Percentiles rank a stretch among this genome's conserved stretches.
These are phyloP conservation scores for Nothura maculosa DNA, from an alignment of 2,797 vertebrate genomes.

Conservation along the genomic window DNA sequence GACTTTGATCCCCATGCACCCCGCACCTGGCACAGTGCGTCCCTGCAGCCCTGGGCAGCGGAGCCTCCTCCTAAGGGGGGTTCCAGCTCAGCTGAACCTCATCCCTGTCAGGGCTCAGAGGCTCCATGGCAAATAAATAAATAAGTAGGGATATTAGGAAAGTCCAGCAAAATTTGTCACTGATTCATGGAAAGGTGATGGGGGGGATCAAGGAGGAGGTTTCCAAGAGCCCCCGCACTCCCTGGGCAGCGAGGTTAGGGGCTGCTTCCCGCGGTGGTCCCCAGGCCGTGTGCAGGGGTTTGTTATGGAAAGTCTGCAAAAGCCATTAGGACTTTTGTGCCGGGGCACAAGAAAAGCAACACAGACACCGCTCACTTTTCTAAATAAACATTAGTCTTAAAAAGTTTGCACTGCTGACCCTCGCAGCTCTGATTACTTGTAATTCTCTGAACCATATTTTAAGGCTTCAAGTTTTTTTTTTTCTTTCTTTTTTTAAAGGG, in stretches of 20 bases:
- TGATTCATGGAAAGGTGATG: neutral
- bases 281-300: conserved; percentile 17
- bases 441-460: conserved; percentile 79
- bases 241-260: neutral
- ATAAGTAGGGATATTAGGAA: neutral
- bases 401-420: conserved; percentile 96
- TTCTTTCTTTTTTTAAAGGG: neutral
- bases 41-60: neutral
- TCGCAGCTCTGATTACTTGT: conserved; percentile 92
- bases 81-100: neutral
- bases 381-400: conserved; percentile 99
- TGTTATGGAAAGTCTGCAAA: conserved; percentile 85
- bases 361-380: conserved; percentile 96
- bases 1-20: neutral
- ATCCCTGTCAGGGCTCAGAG: too few species aligned
- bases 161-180: neutral
- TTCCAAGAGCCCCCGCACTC: neutral
- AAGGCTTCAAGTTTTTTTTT: conserved; percentile 38
- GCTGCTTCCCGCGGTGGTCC: conserved; percentile 33
- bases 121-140: too few species aligned
- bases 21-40: too few species aligned
- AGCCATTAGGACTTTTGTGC: conserved; percentile 90
- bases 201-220: neutral
- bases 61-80: neutral
- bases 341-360: conserved; percentile 88